phyloP scores from a whole-genome alignment of 2,113 vertebrate genomes.

The Asarcornis scutulata region DNA sequence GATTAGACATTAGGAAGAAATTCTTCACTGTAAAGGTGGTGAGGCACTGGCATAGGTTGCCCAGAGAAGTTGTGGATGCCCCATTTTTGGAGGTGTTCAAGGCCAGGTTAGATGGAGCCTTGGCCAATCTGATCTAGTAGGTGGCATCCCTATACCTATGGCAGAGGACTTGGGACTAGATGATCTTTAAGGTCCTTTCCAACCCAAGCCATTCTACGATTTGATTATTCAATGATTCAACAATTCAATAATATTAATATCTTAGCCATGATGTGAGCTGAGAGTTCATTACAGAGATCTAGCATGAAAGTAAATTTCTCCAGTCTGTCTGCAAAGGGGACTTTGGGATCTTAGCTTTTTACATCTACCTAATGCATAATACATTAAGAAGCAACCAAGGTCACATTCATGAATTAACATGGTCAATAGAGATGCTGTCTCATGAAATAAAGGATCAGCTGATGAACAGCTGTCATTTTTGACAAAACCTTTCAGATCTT shows the following conservation, averaged over 20 bases:
- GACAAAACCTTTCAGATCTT: background rate
- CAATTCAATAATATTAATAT: background rate
- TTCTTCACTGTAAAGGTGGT: too few species aligned
- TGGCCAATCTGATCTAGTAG: too few species aligned
- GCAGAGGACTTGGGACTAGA: too few species aligned
- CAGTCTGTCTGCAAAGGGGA: background rate
- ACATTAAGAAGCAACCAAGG: background rate
- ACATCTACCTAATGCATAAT: background rate
- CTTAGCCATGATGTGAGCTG: background rate
- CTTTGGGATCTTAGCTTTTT: background rate
- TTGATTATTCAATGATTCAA: too few species aligned
- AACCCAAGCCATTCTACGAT: too few species aligned
- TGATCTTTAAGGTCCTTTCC: too few species aligned
- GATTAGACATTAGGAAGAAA: too few species aligned
- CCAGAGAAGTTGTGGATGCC: too few species aligned
- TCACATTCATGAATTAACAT: background rate
- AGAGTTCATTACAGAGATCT: background rate
- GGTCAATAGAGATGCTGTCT: background rate
- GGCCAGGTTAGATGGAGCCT: too few species aligned
- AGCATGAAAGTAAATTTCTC: background rate
- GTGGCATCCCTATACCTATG: too few species aligned
- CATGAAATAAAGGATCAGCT: background rate
- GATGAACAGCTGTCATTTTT: background rate
- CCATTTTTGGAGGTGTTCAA: too few species aligned
- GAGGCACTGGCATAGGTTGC: too few species aligned